phyloP scores from a whole-genome alignment of 2,113 vertebrate genomes.

The Perccottus glenii region DNA sequence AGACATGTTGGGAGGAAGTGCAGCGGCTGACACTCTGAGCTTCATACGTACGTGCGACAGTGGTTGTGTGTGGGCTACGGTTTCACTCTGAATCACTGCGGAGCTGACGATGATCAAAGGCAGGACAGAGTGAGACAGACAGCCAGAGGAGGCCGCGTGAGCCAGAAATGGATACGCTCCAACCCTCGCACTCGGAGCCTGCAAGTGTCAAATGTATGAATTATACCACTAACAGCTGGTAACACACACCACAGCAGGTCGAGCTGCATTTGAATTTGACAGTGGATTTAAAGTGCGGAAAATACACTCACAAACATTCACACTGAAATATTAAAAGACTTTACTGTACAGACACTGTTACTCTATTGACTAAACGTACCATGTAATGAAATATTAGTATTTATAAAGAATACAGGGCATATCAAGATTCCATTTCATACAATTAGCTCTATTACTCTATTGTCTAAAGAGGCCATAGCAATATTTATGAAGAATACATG shows the following conservation, averaged over 20 bases:
- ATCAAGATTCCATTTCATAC: too few species aligned
- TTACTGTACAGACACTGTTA: neutral
- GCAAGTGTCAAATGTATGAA: slow-evolving; percentile 30
- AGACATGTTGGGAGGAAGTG: slow-evolving; percentile 27
- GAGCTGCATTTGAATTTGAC: neutral
- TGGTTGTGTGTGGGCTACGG: slow-evolving; percentile 2
- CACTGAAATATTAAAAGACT: slow-evolving; percentile 26
- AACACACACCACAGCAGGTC: slow-evolving; percentile 13
- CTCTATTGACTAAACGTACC: neutral
- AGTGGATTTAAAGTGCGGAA: slow-evolving; percentile 11
- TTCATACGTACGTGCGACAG: neutral
- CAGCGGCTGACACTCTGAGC: slow-evolving; percentile 14
- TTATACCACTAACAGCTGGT: slow-evolving; percentile 22
- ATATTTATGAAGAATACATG: too few species aligned
- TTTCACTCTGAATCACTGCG: slow-evolving; percentile 55
- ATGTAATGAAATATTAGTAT: too few species aligned
- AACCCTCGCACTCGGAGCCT: slow-evolving; percentile 37
- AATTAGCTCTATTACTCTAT: neutral
- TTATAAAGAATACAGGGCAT: too few species aligned
- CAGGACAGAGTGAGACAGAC: slow-evolving; percentile 49
- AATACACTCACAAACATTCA: slow-evolving; percentile 28
- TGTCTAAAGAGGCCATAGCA: neutral
- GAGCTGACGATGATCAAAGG: slow-evolving; percentile 64
- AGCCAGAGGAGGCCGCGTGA: slow-evolving; percentile 45
- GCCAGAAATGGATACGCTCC: slow-evolving; percentile 48